Conservation (phyloP, 2,797 vertebrate species). For the Balearica regulorum region DNA sequence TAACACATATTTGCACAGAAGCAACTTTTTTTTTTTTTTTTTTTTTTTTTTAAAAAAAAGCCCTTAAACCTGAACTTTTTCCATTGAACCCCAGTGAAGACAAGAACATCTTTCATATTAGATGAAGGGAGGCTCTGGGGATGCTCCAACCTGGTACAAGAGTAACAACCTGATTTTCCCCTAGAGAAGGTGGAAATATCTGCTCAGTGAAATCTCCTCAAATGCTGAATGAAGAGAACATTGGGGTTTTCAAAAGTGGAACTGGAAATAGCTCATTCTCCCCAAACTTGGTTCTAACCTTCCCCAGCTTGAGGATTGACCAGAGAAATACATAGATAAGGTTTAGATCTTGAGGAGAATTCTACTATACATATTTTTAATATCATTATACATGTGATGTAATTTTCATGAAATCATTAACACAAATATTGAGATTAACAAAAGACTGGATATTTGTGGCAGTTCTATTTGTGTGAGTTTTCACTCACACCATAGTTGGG, state of each 20-base stretch:
- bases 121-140: neutral
- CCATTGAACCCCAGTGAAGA: neutral
- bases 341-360: neutral
- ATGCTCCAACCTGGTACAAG: neutral
- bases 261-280: neutral
- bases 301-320: neutral
- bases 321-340: neutral
- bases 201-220: neutral
- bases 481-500: neutral
- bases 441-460: neutral
- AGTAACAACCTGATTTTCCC: neutral
- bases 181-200: neutral
- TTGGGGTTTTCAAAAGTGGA: neutral
- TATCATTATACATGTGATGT: neutral
- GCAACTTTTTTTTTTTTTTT: neutral
- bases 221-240: neutral
- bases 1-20: neutral
- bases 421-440: neutral
- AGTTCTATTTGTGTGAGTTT: neutral
- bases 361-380: neutral
- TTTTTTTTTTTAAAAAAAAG: neutral
- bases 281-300: neutral
- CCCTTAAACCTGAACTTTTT: neutral
- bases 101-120: neutral
- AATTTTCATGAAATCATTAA: neutral